Evolutionary conservation across 2,797 vertebrate genomes (phyloP).

Genomic region (Sebastes melanostomus): DNA sequence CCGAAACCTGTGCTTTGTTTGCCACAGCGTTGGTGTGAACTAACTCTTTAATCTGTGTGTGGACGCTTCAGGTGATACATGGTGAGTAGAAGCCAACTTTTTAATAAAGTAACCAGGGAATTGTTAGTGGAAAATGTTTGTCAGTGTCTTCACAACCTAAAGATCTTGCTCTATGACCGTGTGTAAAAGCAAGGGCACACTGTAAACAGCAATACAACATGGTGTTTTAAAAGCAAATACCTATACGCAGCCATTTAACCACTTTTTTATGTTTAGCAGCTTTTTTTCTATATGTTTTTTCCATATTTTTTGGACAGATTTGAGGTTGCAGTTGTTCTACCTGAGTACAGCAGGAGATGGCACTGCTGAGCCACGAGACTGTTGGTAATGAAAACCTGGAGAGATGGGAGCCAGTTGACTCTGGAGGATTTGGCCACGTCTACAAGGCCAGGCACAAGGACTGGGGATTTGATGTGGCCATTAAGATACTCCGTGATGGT

Average conservation of each 20-base stretch:
- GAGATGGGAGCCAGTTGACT: constrained; percentile 30
- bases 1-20: accelerated
- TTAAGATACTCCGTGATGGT: constrained; percentile 64
- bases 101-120: neutral
- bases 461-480: constrained; percentile 59
- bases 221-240: neutral
- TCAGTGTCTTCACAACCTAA: neutral
- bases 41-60: neutral
- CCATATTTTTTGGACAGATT: neutral
- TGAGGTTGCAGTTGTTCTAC: neutral
- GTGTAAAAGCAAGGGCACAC: neutral
- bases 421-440: constrained; percentile 75
- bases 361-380: neutral
- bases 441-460: constrained; percentile 63
- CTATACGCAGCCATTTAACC: neutral
- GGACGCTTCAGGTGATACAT: neutral
- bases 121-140: neutral
- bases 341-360: constrained; percentile 49
- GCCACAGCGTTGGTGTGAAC: accelerated
- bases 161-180: neutral
- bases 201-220: neutral
- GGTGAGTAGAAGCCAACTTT: constrained; percentile 18
- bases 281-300: neutral
- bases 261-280: neutral
- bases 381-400: constrained; percentile 39